phyloP scores from a whole-genome alignment of 2,113 vertebrate species.

The Megaceryle torquata region DNA sequence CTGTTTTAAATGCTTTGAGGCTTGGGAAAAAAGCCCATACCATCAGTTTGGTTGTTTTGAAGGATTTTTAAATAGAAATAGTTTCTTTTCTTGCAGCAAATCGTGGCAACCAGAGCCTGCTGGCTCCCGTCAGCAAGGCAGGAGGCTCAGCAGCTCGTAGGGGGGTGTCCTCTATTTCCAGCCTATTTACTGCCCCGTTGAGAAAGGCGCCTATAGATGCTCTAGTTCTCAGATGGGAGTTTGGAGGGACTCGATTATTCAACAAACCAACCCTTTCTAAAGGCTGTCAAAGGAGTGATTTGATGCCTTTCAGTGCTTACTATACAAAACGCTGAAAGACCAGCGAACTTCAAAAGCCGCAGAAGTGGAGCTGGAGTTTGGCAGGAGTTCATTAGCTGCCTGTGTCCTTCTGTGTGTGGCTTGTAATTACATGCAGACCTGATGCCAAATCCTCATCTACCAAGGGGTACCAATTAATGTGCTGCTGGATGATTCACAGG shows the following conservation, averaged over 20 bases:
- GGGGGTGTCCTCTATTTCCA: slow-evolving; percentile 47
- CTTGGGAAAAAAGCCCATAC: not conserved
- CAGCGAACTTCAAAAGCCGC: slow-evolving; percentile 72
- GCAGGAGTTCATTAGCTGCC: slow-evolving; percentile 74
- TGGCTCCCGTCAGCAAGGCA: not conserved
- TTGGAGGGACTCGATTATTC: slow-evolving; percentile 67
- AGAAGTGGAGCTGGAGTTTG: slow-evolving; percentile 72
- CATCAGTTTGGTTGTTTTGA: not conserved
- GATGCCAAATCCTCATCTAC: slow-evolving; percentile 74
- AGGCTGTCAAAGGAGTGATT: slow-evolving; percentile 67
- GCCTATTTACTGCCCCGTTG: slow-evolving; percentile 12
- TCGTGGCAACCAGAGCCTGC: not conserved
- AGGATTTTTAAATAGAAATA: slow-evolving; percentile 29
- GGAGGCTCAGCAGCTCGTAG: not conserved
- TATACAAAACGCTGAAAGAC: slow-evolving; percentile 75
- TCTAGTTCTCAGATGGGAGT: slow-evolving; percentile 65
- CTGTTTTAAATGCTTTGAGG: not conserved
- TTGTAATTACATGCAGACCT: slow-evolving; percentile 77
- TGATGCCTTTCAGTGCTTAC: slow-evolving; percentile 73
- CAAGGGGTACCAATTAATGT: slow-evolving; percentile 72
- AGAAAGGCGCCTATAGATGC: slow-evolving; percentile 53
- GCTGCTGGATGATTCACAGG: slow-evolving; percentile 67
- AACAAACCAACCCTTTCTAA: slow-evolving; percentile 63
- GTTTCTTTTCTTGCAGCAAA: slow-evolving; percentile 31
- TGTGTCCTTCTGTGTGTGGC: slow-evolving; percentile 77